Conservation (phyloP, 2,113 vertebrate species). For the Pipra filicauda region DNA sequence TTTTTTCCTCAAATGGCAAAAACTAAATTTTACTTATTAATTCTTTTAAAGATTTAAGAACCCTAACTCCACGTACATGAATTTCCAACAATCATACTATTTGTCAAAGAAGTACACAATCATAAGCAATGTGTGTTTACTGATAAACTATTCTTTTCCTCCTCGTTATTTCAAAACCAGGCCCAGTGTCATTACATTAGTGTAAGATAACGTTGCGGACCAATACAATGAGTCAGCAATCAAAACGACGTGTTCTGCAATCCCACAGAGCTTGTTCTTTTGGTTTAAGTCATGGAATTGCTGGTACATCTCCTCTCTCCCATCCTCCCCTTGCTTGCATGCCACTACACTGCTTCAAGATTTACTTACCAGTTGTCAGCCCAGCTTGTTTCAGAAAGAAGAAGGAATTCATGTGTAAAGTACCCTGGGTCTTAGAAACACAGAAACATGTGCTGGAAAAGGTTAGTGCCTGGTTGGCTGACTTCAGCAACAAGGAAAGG, state of each 20-base stretch:
- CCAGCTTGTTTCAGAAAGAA: constrained; percentile 43
- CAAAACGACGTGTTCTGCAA: neutral
- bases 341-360: neutral
- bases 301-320: neutral
- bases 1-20: neutral
- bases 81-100: neutral
- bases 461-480: constrained; percentile 23
- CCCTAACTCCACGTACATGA: neutral
- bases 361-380: constrained; percentile 46
- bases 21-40: neutral
- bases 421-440: constrained; percentile 34
- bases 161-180: neutral
- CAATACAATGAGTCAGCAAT: constrained; percentile 59
- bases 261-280: neutral
- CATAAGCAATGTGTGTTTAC: neutral
- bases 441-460: constrained; percentile 30
- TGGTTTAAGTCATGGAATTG: neutral
- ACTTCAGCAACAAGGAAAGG: constrained; percentile 27
- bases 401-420: constrained; percentile 56
- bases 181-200: neutral
- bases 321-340: neutral
- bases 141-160: neutral
- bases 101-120: neutral
- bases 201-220: neutral
- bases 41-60: neutral